A percentile compares a stretch with the other conserved stretches of the same genome.
These are phyloP conservation scores for Tenthredo scrophulariae DNA, from an alignment of 2,888 invertebrate species.

Conservation along the genomic window DNA sequence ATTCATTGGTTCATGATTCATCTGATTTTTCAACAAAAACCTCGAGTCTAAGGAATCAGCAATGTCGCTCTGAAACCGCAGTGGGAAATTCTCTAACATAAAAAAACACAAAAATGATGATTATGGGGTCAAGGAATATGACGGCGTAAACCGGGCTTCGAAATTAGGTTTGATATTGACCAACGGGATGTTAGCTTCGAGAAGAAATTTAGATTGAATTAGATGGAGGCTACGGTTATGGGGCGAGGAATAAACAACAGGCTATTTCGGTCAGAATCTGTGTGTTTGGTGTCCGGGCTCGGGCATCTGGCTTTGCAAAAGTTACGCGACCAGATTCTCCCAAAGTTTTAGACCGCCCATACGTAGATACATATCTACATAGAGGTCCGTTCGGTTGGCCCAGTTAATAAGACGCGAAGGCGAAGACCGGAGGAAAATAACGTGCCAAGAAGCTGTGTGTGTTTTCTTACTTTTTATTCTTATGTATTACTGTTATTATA, in stretches of 20 bases:
- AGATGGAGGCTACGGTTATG: conserved; percentile 41
- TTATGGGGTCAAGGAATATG: neutral
- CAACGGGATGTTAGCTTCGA: conserved; percentile 2
- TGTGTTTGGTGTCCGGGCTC: conserved; percentile 42
- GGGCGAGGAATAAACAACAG: conserved; percentile 43
- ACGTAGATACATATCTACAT: neutral
- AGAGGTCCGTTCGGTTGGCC: conserved; percentile 33
- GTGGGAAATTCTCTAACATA: too few species aligned
- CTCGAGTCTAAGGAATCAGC: too few species aligned
- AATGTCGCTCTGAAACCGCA: too few species aligned
- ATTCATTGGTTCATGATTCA: neutral
- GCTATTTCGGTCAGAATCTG: conserved; percentile 43
- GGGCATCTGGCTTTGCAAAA: conserved; percentile 52
- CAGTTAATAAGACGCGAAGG: conserved; percentile 24
- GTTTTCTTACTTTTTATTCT: neutral
- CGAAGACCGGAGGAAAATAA: conserved; percentile 1
- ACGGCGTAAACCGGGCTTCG: neutral
- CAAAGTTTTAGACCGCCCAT: conserved; percentile 33
- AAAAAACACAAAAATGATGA: neutral
- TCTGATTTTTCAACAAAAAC: too few species aligned
- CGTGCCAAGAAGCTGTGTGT: neutral
- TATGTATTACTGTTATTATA: neutral
- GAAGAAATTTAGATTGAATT: conserved; percentile 29
- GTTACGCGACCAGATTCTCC: conserved; percentile 42
- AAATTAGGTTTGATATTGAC: neutral